phyloP scores from a whole-genome alignment of 2,113 vertebrate species.

The Callospermophilus lateralis region DNA sequence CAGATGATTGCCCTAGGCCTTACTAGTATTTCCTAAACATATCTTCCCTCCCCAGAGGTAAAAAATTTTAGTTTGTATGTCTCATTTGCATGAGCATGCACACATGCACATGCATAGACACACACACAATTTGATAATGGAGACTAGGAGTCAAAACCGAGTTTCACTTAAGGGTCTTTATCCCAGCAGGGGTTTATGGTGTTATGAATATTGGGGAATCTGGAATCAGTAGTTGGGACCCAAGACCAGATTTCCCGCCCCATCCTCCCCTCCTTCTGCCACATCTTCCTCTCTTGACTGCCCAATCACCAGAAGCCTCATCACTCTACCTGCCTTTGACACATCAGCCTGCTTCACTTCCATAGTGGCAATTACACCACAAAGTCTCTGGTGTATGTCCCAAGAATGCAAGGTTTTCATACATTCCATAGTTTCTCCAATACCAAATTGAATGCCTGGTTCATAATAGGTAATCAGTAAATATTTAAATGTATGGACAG shows the following conservation, averaged over 20 bases:
- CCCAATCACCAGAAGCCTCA: not conserved
- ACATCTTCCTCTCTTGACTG: not conserved
- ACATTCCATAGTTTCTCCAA: not conserved
- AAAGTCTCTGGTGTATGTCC: rapidly evolving
- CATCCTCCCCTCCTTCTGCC: not conserved
- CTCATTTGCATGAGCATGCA: not conserved
- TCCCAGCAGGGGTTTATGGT: not conserved
- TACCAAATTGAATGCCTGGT: not conserved
- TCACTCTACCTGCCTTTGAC: not conserved
- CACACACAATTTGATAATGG: not conserved
- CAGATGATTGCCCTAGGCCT: rapidly evolving
- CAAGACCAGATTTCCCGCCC: no score
- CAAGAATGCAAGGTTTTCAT: not conserved
- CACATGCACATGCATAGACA: not conserved
- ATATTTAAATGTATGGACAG: not conserved
- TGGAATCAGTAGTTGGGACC: not conserved
- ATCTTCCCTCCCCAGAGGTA: not conserved
- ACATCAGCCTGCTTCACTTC: not conserved
- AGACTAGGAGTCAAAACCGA: not conserved
- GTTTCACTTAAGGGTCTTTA: not conserved
- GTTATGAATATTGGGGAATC: not conserved
- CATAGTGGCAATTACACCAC: not conserved
- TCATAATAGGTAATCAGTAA: not conserved
- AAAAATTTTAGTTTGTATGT: not conserved
- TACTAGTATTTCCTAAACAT: not conserved